phyloP scores from a whole-genome alignment of 2,113 vertebrate species.

The Delphinapterus leucas region DNA sequence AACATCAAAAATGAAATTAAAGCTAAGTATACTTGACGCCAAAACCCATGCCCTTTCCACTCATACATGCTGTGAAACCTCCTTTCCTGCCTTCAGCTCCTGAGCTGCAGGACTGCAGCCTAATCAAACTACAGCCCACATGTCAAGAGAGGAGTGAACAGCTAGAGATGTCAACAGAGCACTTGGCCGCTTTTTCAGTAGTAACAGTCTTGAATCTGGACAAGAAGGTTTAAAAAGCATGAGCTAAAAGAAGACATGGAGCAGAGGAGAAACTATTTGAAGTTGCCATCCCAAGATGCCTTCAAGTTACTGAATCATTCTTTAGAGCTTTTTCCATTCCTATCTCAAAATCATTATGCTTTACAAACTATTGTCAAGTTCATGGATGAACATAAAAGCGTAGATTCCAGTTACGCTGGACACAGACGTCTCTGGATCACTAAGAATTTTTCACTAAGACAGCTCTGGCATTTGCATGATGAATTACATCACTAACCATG shows the following conservation, averaged over 20 bases:
- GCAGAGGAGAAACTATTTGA: not conserved
- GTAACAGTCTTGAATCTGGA: not conserved
- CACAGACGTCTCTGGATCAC: constrained; percentile 48
- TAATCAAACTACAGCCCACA: not conserved
- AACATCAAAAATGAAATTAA: not conserved
- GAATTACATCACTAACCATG: constrained; percentile 41
- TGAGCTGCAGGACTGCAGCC: not conserved
- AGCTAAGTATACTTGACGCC: not conserved
- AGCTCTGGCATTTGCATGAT: constrained; percentile 64
- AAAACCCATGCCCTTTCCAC: not conserved
- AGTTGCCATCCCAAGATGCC: not conserved
- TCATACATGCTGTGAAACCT: not conserved
- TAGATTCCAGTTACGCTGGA: not conserved
- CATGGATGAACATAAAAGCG: not conserved
- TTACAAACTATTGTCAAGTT: constrained; percentile 6
- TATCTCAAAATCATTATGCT: not conserved
- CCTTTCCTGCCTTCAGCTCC: not conserved
- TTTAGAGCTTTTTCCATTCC: not conserved
- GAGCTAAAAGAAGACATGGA: not conserved
- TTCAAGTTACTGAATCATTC: not conserved
- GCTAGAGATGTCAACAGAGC: not conserved
- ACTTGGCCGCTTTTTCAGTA: not conserved
- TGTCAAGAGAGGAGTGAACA: not conserved
- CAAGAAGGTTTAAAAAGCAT: not conserved
- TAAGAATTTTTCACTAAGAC: constrained; percentile 36